Conservation (phyloP, 2,113 vertebrate genomes). For the Corythornis cristatus region DNA sequence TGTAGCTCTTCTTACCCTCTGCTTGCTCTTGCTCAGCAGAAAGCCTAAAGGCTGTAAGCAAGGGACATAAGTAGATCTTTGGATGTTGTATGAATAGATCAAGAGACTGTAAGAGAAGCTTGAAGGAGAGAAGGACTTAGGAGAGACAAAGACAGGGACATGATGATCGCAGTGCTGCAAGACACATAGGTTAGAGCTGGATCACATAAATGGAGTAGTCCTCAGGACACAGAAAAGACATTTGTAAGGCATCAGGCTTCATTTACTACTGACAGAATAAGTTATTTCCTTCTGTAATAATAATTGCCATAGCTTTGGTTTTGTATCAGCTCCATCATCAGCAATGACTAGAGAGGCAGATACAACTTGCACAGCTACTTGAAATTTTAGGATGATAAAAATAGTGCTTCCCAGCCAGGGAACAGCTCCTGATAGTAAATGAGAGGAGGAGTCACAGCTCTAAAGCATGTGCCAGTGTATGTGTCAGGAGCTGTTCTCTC, state of each 20-base stretch:
- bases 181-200: not conserved
- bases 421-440: not conserved
- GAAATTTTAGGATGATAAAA: not conserved
- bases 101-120: not conserved
- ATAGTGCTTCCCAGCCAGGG: not conserved
- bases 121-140: not conserved
- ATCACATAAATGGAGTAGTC: not conserved
- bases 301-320: not conserved
- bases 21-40: not conserved
- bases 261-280: not conserved
- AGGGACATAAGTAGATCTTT: not conserved
- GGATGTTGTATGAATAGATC: not conserved
- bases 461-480: accelerated
- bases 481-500: not conserved
- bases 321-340: not conserved
- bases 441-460: not conserved
- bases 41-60: not conserved
- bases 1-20: not conserved
- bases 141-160: not conserved
- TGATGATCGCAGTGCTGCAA: not conserved
- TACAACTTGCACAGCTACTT: not conserved
- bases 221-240: not conserved
- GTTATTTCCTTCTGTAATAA: not conserved
- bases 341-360: not conserved
- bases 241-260: not conserved